phyloP scores from a whole-genome alignment of 2,888 invertebrate species.

The Lasioglossum marginatum region DNA sequence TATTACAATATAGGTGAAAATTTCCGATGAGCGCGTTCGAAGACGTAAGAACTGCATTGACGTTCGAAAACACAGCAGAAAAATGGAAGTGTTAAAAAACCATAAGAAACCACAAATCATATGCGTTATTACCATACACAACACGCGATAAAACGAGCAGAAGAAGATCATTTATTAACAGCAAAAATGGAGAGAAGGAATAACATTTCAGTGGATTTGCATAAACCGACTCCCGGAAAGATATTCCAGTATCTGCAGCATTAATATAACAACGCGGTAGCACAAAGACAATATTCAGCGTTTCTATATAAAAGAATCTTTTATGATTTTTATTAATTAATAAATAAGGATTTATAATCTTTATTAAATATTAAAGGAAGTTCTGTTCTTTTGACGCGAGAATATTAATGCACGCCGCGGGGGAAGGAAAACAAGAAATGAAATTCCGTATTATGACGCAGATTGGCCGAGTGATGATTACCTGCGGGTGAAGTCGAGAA shows the following conservation, averaged over 20 bases:
- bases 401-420: background rate
- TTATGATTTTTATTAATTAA: background rate
- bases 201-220: background rate
- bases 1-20: no score
- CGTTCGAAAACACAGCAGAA: background rate
- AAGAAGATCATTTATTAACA: background rate
- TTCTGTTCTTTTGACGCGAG: background rate
- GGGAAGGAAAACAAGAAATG: background rate
- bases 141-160: background rate
- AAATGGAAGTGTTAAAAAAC: background rate
- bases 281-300: background rate
- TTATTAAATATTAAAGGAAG: background rate
- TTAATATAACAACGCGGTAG: background rate
- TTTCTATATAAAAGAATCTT: no score
- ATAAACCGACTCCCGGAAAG: background rate
- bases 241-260: background rate
- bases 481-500: constrained; percentile 4
- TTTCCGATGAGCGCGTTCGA: no score
- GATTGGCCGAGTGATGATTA: constrained; percentile 4
- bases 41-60: background rate
- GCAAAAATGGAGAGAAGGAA: background rate
- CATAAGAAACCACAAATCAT: background rate
- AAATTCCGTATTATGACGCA: constrained; percentile 28
- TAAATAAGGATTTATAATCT: no score
- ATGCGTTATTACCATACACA: background rate